Evolutionary conservation across 2,113 vertebrate genomes (phyloP).

Genomic region (Amblyornis subalaris): DNA sequence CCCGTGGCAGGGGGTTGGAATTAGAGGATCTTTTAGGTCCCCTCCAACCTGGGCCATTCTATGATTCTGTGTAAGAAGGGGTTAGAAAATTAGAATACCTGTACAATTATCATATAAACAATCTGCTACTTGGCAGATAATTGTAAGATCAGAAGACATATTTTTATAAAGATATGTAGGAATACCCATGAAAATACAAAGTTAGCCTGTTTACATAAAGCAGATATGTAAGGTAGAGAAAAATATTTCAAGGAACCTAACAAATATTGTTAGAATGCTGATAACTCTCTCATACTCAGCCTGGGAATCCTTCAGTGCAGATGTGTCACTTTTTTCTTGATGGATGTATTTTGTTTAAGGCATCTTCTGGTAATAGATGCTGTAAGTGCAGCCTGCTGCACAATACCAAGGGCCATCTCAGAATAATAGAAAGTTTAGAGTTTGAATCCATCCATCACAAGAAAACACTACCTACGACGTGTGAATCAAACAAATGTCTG

Average conservation of each 20-base stretch:
- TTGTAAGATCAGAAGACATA: not conserved
- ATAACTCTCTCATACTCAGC: not conserved
- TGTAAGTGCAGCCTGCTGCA: not conserved
- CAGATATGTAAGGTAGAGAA: not conserved
- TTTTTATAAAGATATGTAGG: accelerated
- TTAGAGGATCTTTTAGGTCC: not conserved
- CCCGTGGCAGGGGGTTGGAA: not conserved
- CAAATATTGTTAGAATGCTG: slow-evolving; percentile 4
- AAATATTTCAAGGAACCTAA: not conserved
- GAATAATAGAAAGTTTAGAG: slow-evolving; percentile 24
- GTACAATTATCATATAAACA: not conserved
- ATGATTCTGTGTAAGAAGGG: not conserved
- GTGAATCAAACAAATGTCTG: slow-evolving; percentile 12
- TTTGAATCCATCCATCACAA: slow-evolving; percentile 23
- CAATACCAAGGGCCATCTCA: not conserved
- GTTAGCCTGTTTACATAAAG: not conserved
- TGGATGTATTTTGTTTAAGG: slow-evolving; percentile 36
- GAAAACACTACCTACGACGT: not conserved
- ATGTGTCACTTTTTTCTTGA: slow-evolving; percentile 29
- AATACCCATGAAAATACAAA: not conserved
- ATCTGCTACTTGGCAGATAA: not conserved
- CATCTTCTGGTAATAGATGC: slow-evolving; percentile 13
- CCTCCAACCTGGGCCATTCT: not conserved
- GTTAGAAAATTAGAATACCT: not conserved
- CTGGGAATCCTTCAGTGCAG: slow-evolving; percentile 12